Evolutionary conservation across 2,888 invertebrate genomes (phyloP), one percentile per base, ranked within the genome.

Genomic region (Epirrhoe alternata): DNA sequence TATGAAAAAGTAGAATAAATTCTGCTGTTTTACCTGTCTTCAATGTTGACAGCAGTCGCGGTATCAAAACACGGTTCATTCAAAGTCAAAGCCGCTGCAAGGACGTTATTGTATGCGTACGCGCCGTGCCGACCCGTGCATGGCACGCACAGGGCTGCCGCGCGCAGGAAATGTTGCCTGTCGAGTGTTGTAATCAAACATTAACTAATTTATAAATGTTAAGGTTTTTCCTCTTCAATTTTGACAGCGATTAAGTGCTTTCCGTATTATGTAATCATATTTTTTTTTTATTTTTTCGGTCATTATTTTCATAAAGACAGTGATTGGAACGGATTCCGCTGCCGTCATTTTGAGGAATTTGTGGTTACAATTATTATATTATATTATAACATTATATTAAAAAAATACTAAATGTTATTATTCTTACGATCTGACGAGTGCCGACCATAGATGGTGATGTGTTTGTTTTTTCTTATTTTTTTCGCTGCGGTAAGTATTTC

Each of bases 51-150:
- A 30, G 30, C 4, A 52, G 47, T 17, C 58, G 17, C 57, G 14
- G 16, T 45, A 55, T 59, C 59, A 50, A 50, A 54, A 59, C 64
- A 64, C 49, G 7, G 47, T 57, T 64, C 58, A 59, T 64, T 64
- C 59, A 64, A 50, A 64, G 64, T 64, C 64, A 64, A 64, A 59
- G 64, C 50, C 64, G 59, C n/a, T 55, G 64, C 64, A 58, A 59
- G 59, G 54, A 59, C 64, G 50, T 35, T 45, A 63, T 58, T 70
- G 70, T 74, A 74, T 76, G 79, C 76, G 74, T 71, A 74, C 71
- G 65, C 71, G 72, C 68, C 75, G 79, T 75, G 77, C 74, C 71
- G 78, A 74, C 78, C 73, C 72, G 80, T 78, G 81, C 79, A 75
- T 61, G n/a, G 17, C 6, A n/a, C 76, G 74, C 74, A 71, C 70